Evolutionary conservation across 1,140 invertebrate genomes (phyloP).

Genomic region (Zaprionus inermis): DNA sequence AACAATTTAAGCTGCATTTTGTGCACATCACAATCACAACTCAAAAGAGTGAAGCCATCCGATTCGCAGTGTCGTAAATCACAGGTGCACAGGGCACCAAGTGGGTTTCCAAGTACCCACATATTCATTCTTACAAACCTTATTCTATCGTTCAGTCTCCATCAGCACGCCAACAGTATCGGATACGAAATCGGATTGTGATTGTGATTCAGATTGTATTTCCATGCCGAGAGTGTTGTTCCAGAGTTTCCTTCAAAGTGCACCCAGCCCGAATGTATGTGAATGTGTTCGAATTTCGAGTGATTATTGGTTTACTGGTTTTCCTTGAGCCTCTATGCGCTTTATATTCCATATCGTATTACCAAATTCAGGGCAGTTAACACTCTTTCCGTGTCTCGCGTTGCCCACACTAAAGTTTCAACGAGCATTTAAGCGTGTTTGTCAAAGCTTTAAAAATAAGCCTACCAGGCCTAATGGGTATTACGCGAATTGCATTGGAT

Average conservation of each 20-base stretch:
- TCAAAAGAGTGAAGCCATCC: constrained; percentile 36
- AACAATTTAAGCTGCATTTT: constrained; percentile 78
- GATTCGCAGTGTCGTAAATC: constrained; percentile 51
- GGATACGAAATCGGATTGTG: constrained; percentile 44
- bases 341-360: constrained; percentile 25
- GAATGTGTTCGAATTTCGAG: constrained; percentile 1
- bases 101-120: constrained; percentile 1
- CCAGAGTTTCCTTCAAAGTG: constrained; percentile 16
- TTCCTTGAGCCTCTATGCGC: constrained; percentile 35
- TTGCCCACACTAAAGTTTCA: not conserved
- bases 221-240: constrained; percentile 6
- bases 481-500: constrained; percentile 3
- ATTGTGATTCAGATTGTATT: constrained; percentile 14
- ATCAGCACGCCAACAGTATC: constrained; percentile 43
- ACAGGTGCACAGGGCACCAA: constrained; percentile 2
- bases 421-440: constrained; percentile 6
- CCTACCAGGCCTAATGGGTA: not conserved
- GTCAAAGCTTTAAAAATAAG: constrained; percentile 2
- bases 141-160: constrained; percentile 54
- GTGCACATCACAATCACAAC: constrained; percentile 58
- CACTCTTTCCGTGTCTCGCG: not conserved
- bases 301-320: constrained; percentile 2
- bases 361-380: constrained; percentile 20
- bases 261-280: not conserved
- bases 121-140: constrained; percentile 6